Conservation (phyloP, 1,140 invertebrate species). For the Cydia strobilella region DNA sequence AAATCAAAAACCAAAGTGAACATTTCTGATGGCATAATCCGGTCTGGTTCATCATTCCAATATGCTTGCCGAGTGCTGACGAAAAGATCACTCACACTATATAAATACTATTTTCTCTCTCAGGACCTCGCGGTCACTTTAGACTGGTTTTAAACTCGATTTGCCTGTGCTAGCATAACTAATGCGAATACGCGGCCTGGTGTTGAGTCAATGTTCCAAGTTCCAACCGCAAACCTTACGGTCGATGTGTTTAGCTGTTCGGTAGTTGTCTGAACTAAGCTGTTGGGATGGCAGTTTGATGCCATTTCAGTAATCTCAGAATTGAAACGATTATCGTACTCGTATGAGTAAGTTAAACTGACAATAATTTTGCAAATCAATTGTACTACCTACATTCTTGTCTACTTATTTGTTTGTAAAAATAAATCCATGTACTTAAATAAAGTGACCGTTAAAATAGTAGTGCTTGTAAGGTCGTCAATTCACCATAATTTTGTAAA, state of each 20-base stretch:
- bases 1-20: constrained; percentile 3
- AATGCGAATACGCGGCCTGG: constrained; percentile 28
- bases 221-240: constrained; percentile 41
- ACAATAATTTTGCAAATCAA: too few relatives aligned
- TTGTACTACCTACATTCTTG: too few relatives aligned
- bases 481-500: too few relatives aligned
- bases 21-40: constrained; percentile 9
- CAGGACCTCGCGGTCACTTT: background rate
- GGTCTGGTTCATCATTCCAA: background rate
- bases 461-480: too few relatives aligned
- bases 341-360: too few relatives aligned
- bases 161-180: constrained; percentile 8
- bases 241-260: constrained; percentile 40
- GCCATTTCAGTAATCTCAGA: constrained; percentile 15
- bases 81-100: background rate
- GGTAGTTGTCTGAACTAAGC: constrained; percentile 25
- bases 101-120: background rate
- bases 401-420: too few relatives aligned
- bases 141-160: constrained; percentile 32
- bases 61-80: background rate
- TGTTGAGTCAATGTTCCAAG: constrained; percentile 51
- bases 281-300: background rate
- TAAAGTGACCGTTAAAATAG: too few relatives aligned
- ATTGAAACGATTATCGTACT: background rate
- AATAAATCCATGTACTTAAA: too few relatives aligned